Evolutionary conservation across 1,140 invertebrate genomes (phyloP).

Genomic region (Ceratitis capitata): DNA sequence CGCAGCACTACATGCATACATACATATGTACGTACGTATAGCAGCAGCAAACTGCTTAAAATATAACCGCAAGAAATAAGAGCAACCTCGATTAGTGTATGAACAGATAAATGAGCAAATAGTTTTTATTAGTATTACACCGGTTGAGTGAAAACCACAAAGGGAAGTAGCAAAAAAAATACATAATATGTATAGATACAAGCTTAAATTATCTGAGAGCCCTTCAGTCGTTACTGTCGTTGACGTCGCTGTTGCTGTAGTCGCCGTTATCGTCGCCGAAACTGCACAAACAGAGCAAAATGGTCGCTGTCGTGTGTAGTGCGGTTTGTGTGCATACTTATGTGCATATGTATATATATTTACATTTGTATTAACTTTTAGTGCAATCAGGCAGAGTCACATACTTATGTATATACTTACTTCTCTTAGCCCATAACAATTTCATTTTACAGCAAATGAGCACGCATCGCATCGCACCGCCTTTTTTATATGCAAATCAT

Average conservation of each 20-base stretch:
- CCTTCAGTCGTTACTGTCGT: neutral
- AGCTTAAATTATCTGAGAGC: conserved; percentile 21
- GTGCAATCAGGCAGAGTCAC: neutral
- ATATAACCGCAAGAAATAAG: neutral
- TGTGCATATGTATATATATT: too few relatives aligned
- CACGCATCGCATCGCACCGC: conserved; percentile 11
- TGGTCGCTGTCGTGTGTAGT: neutral
- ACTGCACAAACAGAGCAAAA: neutral
- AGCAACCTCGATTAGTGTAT: neutral
- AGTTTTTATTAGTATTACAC: neutral
- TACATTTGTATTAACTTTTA: neutral
- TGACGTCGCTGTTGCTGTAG: neutral
- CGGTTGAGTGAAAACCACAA: neutral
- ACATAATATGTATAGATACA: neutral
- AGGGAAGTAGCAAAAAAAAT: neutral
- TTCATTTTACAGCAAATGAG: conserved; percentile 28
- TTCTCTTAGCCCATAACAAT: neutral
- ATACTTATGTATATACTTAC: neutral
- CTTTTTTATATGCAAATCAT: conserved; percentile 30
- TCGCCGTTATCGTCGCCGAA: neutral
- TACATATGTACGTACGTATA: too few relatives aligned
- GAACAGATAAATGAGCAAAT: neutral
- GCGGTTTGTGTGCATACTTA: neutral
- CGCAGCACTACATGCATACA: too few relatives aligned
- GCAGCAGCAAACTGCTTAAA: too few relatives aligned